Evolutionary conservation across 1,140 invertebrate genomes (phyloP), one percentile per base, ranked within the genome.

Genomic region (Anastrepha obliqua): DNA sequence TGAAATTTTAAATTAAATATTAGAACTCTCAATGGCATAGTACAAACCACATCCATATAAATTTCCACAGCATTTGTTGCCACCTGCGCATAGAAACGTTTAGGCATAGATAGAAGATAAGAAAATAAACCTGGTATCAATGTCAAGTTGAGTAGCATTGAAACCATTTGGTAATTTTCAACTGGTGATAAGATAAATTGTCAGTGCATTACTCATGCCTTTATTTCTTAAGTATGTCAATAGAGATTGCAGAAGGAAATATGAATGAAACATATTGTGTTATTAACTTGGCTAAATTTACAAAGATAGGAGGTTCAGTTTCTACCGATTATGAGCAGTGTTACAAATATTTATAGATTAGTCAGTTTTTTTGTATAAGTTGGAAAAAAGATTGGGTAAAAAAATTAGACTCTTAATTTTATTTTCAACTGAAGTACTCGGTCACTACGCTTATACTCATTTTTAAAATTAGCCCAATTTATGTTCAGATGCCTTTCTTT

Each of bases 71-170:
- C 39, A 17, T 17, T 44, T 74, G 42, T 47, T 3, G 67, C 4
- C 67, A 74, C 67, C 42, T 55, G 17, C 15, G 15, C 44, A 20
- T 55, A 13, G 8, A 81, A 55, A 17, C 44, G 6, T 17, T 55
- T 55, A 55, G 55, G n/a, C 47, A 15, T 29, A 2, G 8, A 4
- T 13, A 74, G 70, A 74, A 81, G 51, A 81, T 47, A 42, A 29
- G 13, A 17, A n/a, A 74, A 67, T 7, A 15, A 20, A 51, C 20
- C 20, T 58, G n/a, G 47, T 81, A 81, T 55, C 74, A 81, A 81
- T 81, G 74, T 81, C 74, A 81, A 81, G 74, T 81, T 81, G 74
- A 55, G 74, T 81, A 81, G 47, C 74, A 81, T 81, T 58, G 74
- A 8, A 7, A n/a, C 4, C 6, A 55, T 55, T 55, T 55, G 11